Evolutionary conservation across 2,113 vertebrate genomes (phyloP).

Genomic region (Odobenus rosmarus): DNA sequence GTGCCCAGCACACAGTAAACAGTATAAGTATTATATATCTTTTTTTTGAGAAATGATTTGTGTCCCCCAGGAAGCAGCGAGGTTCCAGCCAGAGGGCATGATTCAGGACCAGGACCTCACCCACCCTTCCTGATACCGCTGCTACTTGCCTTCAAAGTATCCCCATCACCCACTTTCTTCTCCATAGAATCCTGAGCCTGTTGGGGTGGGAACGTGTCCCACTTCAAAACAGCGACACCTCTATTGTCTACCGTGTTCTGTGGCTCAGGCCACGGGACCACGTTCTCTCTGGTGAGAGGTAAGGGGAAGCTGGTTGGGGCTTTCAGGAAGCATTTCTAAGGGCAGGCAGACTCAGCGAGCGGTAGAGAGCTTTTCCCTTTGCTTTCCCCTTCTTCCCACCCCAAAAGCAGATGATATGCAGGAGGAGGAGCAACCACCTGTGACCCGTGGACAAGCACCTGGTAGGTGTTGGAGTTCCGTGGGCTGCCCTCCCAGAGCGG

Average conservation of each 20-base stretch:
- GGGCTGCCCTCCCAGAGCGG: not conserved
- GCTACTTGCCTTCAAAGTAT: not conserved
- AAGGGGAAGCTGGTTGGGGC: not conserved
- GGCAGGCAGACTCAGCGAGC: not conserved
- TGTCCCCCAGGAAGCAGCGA: too few species aligned
- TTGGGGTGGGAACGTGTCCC: not conserved
- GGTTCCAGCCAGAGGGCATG: not conserved
- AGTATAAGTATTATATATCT: not conserved
- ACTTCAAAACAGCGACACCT: accelerated
- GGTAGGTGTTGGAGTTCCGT: too few species aligned
- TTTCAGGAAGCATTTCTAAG: not conserved
- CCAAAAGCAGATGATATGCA: not conserved
- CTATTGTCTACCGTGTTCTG: not conserved
- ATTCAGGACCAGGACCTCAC: not conserved
- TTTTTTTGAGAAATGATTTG: not conserved
- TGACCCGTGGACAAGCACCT: accelerated
- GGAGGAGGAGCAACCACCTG: accelerated
- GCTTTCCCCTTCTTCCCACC: too few species aligned
- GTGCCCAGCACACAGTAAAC: accelerated
- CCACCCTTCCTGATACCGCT: accelerated
- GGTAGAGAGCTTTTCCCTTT: accelerated
- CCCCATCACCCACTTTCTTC: not conserved
- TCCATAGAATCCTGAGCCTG: too few species aligned
- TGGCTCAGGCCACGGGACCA: not conserved
- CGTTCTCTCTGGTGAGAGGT: accelerated